Base-by-base conservation (phyloP, 2,113 vertebrate genomes). In the Penelope pileata region DNA sequence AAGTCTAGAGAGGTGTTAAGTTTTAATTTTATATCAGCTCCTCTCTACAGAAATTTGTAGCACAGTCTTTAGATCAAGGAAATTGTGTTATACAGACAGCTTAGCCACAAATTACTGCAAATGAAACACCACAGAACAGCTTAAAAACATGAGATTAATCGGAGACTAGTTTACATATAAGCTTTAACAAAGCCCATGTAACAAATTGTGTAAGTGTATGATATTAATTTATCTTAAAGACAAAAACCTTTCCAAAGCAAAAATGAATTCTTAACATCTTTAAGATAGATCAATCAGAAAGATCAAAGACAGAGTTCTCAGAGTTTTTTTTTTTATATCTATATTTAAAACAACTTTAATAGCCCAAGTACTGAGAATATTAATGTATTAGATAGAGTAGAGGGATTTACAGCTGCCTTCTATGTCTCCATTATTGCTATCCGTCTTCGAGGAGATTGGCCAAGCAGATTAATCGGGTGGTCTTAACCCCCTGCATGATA, bases 21-120 rank as follows among this genome's bases (percentile, higher is more conserved):
- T 91, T 95, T 93, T 72, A 72, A 91, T 95, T 82, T 93, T 51
- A 80, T 32, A 93, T 78, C 58, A 83, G 53, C 76, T 82, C 48
- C n/a, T 83, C 45, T 95, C 82, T 30, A 30, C 3, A 90, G 34
- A 85, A 86, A 88, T 86, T 70, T 91, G 74, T 83, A 68, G 56
- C 34, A 34, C 32, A 76, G 45, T 56, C 84, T 87, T 82, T 56
- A 83, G 59, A 80, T 77, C 78, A 91, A 77, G 47, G 48, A 64
- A 74, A 70, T 83, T 91, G 54, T 91, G 42, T 59, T 74, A 56
- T 16, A 22, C 26, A 83, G 56, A 38, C 36, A 85, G 43, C 36
- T 76, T 91, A 73, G 47, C 26, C 76, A 91, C 72, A 93, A 92
- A 96, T 67, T 70, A 67, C 16, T 60, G 59, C 68, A 90, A 74